Conservation (phyloP, 2,113 vertebrate genomes). For the Ctenomys sociabilis region DNA sequence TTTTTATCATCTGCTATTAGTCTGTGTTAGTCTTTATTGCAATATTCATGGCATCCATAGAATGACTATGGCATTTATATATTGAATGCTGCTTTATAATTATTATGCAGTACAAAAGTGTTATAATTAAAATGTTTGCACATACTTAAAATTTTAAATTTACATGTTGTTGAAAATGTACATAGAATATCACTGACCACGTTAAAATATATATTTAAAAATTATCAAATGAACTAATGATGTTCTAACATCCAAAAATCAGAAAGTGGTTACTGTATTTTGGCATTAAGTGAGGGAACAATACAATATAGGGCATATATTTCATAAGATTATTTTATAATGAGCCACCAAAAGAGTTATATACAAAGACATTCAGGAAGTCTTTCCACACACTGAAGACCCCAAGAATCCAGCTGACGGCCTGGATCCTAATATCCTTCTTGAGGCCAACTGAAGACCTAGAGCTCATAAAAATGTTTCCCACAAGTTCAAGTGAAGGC, state of each 20-base stretch:
- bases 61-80: constrained; percentile 46
- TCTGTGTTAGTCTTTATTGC: constrained; percentile 64
- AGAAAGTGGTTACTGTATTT: constrained; percentile 60
- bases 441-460: no score
- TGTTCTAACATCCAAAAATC: constrained; percentile 69
- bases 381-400: no score
- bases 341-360: no score
- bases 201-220: constrained; percentile 73
- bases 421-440: no score
- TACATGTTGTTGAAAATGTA: background rate
- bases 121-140: background rate
- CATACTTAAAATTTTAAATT: constrained; percentile 66
- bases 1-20: constrained; percentile 75
- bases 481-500: no score
- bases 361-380: no score
- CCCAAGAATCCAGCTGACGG: no score
- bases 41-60: constrained; percentile 25
- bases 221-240: background rate
- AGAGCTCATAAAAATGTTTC: no score
- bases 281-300: no score
- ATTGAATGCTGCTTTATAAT: constrained; percentile 12
- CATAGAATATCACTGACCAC: constrained; percentile 49
- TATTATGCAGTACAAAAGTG: constrained; percentile 27
- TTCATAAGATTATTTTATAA: no score
- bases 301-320: no score